These are phyloP conservation scores for Motacilla tschutschensis DNA, from an alignment of 2,113 vertebrate genomes.

Conservation along the genomic window DNA sequence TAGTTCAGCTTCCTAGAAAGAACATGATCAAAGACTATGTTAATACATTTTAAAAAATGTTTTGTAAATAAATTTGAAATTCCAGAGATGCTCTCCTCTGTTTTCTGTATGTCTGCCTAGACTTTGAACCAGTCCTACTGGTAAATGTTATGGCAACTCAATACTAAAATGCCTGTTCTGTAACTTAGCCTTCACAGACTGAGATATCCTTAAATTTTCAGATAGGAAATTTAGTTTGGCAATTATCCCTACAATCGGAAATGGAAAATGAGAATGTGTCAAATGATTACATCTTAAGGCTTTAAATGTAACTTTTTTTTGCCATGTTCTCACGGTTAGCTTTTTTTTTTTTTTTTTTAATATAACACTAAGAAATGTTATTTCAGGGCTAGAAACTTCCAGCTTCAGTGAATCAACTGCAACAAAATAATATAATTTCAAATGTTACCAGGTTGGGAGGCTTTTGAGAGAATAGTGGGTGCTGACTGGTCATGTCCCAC, in stretches of 20 bases:
- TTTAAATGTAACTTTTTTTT: neutral
- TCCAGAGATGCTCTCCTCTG: neutral
- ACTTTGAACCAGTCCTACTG: neutral
- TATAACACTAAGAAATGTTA: neutral
- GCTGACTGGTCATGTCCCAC: neutral
- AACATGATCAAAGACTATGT: neutral
- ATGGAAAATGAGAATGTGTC: neutral
- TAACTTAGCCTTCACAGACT: neutral
- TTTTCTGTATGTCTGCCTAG: neutral
- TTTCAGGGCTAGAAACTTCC: neutral
- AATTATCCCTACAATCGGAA: neutral
- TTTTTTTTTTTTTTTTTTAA: neutral
- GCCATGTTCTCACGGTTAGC: fast-evolving
- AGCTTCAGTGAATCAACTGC: neutral
- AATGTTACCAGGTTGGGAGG: neutral
- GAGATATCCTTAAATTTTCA: neutral
- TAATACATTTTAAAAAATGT: neutral
- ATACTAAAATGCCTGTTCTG: neutral
- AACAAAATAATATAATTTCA: neutral
- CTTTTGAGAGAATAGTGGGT: neutral
- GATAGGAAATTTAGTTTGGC: neutral
- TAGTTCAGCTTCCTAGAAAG: neutral
- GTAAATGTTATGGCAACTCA: neutral
- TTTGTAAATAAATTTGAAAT: neutral
- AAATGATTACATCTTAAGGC: neutral